phyloP scores from a whole-genome alignment of 2,888 invertebrate genomes.

The Dryocosmus kuriphilus region DNA sequence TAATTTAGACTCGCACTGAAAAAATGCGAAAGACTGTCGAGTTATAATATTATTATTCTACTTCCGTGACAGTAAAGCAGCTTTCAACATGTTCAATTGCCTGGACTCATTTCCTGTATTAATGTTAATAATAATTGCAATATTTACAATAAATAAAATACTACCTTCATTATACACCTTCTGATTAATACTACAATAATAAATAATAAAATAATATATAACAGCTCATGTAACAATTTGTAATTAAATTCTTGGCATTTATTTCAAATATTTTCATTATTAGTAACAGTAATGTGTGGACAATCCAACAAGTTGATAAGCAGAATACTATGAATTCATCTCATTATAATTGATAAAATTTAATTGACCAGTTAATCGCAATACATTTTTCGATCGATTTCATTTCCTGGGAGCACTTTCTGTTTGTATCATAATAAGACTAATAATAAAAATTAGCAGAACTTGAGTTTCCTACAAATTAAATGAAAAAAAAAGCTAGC shows the following conservation, averaged over 20 bases:
- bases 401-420: too few species aligned
- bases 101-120: background rate
- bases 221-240: conserved; percentile 24
- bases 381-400: background rate
- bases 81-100: conserved; percentile 12
- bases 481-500: background rate
- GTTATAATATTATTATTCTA: background rate
- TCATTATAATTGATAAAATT: background rate
- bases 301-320: conserved; percentile 16
- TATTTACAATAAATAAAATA: conserved; percentile 30
- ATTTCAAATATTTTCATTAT: conserved; percentile 21
- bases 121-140: conserved; percentile 23
- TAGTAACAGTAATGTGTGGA: conserved; percentile 7
- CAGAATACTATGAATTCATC: background rate
- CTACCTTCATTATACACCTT: background rate
- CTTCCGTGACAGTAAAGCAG: background rate
- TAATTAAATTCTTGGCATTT: background rate
- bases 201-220: conserved; percentile 40
- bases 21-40: background rate
- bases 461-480: background rate
- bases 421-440: too few species aligned
- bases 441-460: background rate
- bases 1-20: background rate
- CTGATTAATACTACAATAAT: conserved; percentile 19
- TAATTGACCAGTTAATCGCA: background rate